These are phyloP conservation scores for Puma concolor DNA, from an alignment of 2,113 vertebrate species.

Conservation along the genomic window DNA sequence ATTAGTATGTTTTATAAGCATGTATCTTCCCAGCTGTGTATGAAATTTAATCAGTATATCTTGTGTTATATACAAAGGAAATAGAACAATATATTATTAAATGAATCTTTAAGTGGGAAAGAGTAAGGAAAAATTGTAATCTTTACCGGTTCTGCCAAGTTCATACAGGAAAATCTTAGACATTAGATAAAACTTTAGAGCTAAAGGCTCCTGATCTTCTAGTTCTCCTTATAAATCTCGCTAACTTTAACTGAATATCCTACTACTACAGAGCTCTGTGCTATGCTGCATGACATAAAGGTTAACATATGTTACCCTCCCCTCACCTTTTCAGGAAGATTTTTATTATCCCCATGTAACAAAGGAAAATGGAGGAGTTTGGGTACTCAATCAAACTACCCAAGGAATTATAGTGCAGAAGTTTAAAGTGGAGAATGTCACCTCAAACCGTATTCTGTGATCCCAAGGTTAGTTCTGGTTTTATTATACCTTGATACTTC, in stretches of 20 bases:
- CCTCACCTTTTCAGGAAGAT: not conserved
- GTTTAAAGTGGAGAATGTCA: not conserved
- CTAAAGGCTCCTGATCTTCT: not conserved
- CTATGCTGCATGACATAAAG: not conserved
- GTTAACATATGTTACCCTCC: not conserved
- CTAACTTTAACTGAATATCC: not conserved
- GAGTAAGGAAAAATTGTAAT: not conserved
- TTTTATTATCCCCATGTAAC: not conserved
- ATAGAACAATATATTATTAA: not conserved
- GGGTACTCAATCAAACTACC: not conserved
- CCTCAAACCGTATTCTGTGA: not conserved
- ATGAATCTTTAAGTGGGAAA: not conserved
- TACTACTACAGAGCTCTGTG: not conserved
- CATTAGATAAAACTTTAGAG: not conserved
- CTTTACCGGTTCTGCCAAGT: not conserved
- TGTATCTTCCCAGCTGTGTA: not conserved
- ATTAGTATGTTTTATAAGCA: not conserved
- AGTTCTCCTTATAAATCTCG: not conserved
- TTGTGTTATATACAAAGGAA: not conserved
- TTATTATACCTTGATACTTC: not conserved
- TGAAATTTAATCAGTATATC: not conserved
- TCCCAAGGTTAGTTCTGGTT: not conserved
- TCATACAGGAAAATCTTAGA: not conserved
- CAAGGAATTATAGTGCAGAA: not conserved
- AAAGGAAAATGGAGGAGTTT: not conserved